Base-by-base conservation (phyloP, 2,797 vertebrate species). In the Brachyalestes nurse region DNA sequence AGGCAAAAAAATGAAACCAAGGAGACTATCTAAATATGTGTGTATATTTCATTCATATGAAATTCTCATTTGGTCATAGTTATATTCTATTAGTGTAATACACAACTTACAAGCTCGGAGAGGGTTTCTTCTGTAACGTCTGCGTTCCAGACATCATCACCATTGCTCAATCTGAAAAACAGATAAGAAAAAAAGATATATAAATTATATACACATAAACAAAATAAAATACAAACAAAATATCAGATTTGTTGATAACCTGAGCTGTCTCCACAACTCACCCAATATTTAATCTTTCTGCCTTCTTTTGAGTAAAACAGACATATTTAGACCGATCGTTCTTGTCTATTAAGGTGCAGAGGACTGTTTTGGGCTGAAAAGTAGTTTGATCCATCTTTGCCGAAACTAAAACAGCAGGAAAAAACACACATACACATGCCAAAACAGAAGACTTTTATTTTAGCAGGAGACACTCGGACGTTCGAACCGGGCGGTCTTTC, bases 111-210 rank as follows among this genome's bases (percentile, higher is more conserved):
- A 79, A 88, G 83, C 72, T 88, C 74, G 2, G 82, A 81, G 23
- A 90, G 53, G 0, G 60, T 38, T 58, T 92, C 93, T 34, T 91
- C 86, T 0, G 89, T 86, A 58, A 87, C 75, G 28, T 87, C 88
- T n/a, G 82, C 83, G 79, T 81, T 91, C 93, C 93, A 94, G 6
- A 94, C 92, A 77, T 87, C 84, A 47, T 86, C 86, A 3, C 87
- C 92, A 82, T 94, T 90, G 25, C 92, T 94, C 76, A 93, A 47
- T 80, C 93, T 94, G 6, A n/a, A 71, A 55, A 79, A 58, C 57
- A 47, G 38, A 75, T 69, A 4, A 13, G 7, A 42, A 58, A 4
- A 51, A 1, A 21, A 40, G 10, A 28, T 28, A 28, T 28, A 28
- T 28, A 28, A 28, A 28, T 28, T 28, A 28, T 28, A 28, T 28